A percentile compares a stretch with the other conserved stretches of the same genome.
Evolutionary conservation across 2,888 invertebrate genomes (phyloP).

Genomic region (Cheilosia vernalis): DNA sequence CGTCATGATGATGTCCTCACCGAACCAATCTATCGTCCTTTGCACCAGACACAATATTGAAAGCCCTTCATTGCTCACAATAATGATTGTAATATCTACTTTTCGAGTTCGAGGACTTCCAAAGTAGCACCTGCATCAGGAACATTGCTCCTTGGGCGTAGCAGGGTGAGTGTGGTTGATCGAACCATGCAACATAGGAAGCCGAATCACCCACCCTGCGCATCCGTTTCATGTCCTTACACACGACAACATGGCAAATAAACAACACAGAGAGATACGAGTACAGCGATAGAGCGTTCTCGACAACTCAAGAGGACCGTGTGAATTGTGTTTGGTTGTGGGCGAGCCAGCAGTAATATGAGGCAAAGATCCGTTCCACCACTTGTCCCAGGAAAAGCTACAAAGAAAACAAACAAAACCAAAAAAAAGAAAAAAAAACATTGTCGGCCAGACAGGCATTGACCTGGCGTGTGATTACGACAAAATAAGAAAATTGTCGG

Average conservation of each 20-base stretch:
- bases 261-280: conserved; percentile 54
- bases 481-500: conserved; percentile 72
- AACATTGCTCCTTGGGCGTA: conserved; percentile 42
- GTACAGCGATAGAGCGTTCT: conserved; percentile 25
- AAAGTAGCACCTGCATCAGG: conserved; percentile 71
- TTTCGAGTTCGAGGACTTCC: conserved; percentile 73
- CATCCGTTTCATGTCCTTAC: conserved; percentile 65
- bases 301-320: conserved; percentile 56
- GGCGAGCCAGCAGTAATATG: conserved; percentile 54
- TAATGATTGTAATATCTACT: conserved; percentile 75
- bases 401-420: conserved; percentile 37
- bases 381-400: conserved; percentile 66
- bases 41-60: conserved; percentile 75
- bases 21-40: conserved; percentile 71
- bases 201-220: conserved; percentile 20
- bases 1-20: conserved; percentile 23
- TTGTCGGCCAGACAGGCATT: conserved; percentile 75
- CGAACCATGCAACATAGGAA: conserved; percentile 41
- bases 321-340: conserved; percentile 69
- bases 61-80: conserved; percentile 70
- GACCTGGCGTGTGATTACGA: conserved; percentile 75
- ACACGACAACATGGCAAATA: conserved; percentile 72
- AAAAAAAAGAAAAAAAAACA: conserved; percentile 42
- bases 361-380: conserved; percentile 51
- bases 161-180: conserved; percentile 14